Base-by-base conservation (phyloP, 2,797 vertebrate species). In the Babyrousa celebensis region DNA sequence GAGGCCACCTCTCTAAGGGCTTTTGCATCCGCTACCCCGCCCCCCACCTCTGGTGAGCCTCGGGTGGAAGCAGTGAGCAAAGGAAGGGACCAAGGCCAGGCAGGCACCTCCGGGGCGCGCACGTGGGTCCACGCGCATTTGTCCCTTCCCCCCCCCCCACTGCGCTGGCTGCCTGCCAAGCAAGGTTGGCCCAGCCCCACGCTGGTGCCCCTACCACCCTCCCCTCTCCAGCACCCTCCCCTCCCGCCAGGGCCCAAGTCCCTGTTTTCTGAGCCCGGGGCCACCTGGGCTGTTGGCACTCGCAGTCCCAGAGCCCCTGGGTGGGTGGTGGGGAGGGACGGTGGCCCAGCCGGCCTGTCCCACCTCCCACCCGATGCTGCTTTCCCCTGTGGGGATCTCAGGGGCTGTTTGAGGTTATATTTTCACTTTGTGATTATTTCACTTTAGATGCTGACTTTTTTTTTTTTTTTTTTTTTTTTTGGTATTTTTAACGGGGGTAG, bases 301-400 rank as follows among this genome's bases (percentile, higher is more conserved):
- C 98, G 92, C 95, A 0, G 91, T 94, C 95, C 97, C 70, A 74
- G 97, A 97, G 98, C 96, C 97, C 92, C 96, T 79, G 82, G 52
- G 95, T 98, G 98, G 97, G 78, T 94, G 97, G 97, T 7, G 56
- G 97, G 97, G 90, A 93, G 40, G 97, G 80, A 20, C 67, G 83
- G 94, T 54, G 86, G 95, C 0, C 9, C 71, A 6, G 56, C 92
- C 88, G n/a, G 96, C 97, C 72, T 56, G 90, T 86, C 95, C 93
- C 23, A 9, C 92, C 92, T 79, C 96, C 94, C 0, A 96, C 97
- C 98, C 96, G 0, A 97, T 98, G 98, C 98, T 98, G 98, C 98
- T 98, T 98, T 98, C 98, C 98, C 98, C 98, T 93, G 98, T 98
- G 98, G 98, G 98, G 98, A 98, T 97, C 98, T 98, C 98, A 98